Evolutionary conservation across 2,888 invertebrate species (phyloP).

Genomic region (Tiliacea citrago): DNA sequence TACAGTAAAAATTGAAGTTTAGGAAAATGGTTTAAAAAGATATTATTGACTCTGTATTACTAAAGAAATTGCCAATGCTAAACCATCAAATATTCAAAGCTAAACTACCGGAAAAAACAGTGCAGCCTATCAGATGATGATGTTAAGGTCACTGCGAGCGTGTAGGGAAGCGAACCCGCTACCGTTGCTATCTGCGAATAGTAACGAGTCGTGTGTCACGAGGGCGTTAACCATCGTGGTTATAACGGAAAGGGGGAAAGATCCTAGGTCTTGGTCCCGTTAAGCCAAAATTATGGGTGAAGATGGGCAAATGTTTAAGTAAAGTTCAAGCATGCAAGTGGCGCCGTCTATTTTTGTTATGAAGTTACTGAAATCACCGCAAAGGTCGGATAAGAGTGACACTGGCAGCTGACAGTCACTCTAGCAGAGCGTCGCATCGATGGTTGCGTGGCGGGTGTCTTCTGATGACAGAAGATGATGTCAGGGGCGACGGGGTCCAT

Average conservation of each 20-base stretch:
- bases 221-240: constrained; percentile 63
- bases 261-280: constrained; percentile 52
- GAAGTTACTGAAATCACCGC: too few relatives aligned
- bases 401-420: too few relatives aligned
- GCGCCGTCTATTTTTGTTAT: too few relatives aligned
- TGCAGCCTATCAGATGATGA: constrained; percentile 68
- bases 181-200: constrained; percentile 68
- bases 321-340: too few relatives aligned
- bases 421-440: too few relatives aligned
- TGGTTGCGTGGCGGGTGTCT: too few relatives aligned
- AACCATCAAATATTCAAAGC: constrained; percentile 28
- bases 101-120: constrained; percentile 43
- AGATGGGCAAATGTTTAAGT: constrained; percentile 21
- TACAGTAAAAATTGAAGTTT: background rate
- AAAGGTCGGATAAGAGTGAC: too few relatives aligned
- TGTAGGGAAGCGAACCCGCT: constrained; percentile 67
- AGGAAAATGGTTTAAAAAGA: accelerated
- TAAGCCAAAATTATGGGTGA: constrained; percentile 40
- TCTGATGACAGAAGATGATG: too few relatives aligned
- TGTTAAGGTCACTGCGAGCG: constrained; percentile 68
- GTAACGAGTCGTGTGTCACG: constrained; percentile 69
- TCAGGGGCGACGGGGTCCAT: too few relatives aligned
- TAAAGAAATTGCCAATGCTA: background rate
- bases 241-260: constrained; percentile 59
- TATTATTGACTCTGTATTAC: background rate